Conservation (phyloP, 2,113 vertebrate genomes). For the Macroglossus sobrinus region DNA sequence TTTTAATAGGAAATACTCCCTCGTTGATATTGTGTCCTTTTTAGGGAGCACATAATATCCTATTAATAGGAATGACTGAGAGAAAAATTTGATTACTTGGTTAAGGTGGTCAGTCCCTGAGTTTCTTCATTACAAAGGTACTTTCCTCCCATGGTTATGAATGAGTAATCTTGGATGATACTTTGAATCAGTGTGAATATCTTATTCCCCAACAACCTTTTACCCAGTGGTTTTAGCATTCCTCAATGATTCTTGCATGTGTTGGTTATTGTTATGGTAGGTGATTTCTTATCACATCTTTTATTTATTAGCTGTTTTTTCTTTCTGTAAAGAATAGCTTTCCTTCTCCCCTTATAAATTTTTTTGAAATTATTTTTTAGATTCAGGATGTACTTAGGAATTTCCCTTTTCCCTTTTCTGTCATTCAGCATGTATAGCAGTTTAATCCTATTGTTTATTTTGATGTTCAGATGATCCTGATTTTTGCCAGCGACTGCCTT, state of each 20-base stretch:
- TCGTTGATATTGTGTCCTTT: neutral
- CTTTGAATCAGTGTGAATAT: neutral
- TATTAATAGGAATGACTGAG: neutral
- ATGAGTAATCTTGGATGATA: neutral
- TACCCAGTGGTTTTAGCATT: neutral
- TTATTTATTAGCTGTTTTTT: neutral
- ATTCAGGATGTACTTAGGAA: neutral
- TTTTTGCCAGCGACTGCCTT: neutral
- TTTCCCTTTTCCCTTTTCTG: neutral
- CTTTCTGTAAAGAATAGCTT: neutral
- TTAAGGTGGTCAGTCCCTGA: neutral
- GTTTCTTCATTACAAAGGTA: neutral
- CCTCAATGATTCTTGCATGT: too few species aligned
- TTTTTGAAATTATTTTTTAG: neutral
- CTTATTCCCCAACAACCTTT: neutral
- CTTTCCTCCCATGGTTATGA: neutral
- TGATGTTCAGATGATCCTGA: neutral
- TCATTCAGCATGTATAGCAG: neutral
- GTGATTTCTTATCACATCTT: neutral
- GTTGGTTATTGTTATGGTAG: neutral
- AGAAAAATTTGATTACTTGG: neutral
- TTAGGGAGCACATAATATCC: neutral
- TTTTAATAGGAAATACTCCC: neutral
- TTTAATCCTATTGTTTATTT: neutral
- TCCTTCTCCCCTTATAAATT: neutral